phyloP scores from a whole-genome alignment of 1,140 invertebrate species.

The Bradysia coprophila region DNA sequence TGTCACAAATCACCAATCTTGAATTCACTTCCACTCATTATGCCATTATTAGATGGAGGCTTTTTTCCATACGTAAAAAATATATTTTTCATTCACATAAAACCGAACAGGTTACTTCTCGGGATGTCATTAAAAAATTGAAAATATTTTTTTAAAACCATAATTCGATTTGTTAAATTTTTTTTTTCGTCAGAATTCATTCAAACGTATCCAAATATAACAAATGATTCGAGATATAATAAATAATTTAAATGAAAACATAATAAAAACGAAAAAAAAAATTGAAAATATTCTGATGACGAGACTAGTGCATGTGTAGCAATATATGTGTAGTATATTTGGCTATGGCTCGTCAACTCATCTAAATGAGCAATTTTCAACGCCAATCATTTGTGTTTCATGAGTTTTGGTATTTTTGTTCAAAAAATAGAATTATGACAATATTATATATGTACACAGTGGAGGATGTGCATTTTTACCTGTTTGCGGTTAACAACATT shows the following conservation, averaged over 20 bases:
- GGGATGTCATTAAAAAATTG: background rate
- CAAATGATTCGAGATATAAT: slow-evolving; percentile 1
- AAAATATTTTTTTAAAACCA: background rate
- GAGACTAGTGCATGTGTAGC: background rate
- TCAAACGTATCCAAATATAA: slow-evolving; percentile 2
- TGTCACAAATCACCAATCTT: background rate
- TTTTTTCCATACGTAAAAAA: no score
- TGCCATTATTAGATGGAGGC: background rate
- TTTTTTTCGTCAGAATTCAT: slow-evolving; percentile 1
- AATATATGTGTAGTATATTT: background rate
- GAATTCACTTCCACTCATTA: background rate
- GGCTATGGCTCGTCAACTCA: slow-evolving; percentile 1
- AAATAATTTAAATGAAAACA: background rate
- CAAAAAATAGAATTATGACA: no score
- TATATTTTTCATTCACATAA: no score
- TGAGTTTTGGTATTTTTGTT: no score
- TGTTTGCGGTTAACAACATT: no score
- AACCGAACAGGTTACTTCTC: background rate
- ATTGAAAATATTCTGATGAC: background rate
- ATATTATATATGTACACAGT: no score
- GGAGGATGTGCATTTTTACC: no score
- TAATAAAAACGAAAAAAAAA: background rate
- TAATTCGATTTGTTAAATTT: background rate
- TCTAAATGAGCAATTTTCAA: slow-evolving; percentile 2
- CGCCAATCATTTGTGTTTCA: slow-evolving; percentile 2